Conservation (phyloP, 2,888 invertebrate species). For the Nysson spinosus region DNA sequence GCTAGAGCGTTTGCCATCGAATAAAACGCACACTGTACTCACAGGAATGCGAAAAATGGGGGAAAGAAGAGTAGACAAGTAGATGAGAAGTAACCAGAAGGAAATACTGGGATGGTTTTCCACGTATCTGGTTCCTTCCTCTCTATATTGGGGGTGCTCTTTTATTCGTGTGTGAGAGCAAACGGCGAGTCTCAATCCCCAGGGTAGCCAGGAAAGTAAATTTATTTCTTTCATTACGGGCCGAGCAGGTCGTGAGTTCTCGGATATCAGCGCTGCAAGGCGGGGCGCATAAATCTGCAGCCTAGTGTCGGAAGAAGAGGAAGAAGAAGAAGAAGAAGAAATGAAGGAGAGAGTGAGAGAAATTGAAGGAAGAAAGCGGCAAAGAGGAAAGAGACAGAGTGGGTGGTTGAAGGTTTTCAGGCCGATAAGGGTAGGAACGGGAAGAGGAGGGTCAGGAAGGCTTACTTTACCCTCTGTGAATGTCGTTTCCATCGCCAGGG, state of each 20-base stretch:
- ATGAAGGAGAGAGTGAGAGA: slow-evolving; percentile 28
- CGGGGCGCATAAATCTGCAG: slow-evolving; percentile 76
- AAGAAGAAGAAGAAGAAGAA: slow-evolving; percentile 31
- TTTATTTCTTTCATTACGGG: slow-evolving; percentile 78
- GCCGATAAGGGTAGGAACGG: slow-evolving; percentile 17
- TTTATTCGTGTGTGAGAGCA: slow-evolving; percentile 37
- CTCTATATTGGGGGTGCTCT: slow-evolving; percentile 27
- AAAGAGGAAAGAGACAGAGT: slow-evolving; percentile 34
- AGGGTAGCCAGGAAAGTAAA: slow-evolving; percentile 68
- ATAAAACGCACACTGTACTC: too few relatives aligned
- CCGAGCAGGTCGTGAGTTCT: slow-evolving; percentile 75
- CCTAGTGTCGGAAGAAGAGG: slow-evolving; percentile 61
- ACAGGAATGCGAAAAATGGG: too few relatives aligned
- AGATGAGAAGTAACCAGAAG: too few relatives aligned
- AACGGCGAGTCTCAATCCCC: slow-evolving; percentile 63
- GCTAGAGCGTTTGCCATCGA: too few relatives aligned
- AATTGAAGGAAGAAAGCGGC: slow-evolving; percentile 5
- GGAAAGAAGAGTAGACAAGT: too few relatives aligned
- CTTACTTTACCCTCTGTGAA: slow-evolving; percentile 53
- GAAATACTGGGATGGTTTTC: too few relatives aligned
- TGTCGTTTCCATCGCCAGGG: slow-evolving; percentile 57
- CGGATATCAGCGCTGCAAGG: slow-evolving; percentile 76
- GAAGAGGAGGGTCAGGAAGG: too few relatives aligned
- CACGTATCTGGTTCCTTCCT: neutral
- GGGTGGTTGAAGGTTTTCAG: slow-evolving; percentile 50